A percentile compares a stretch with the other conserved stretches of the same genome.
These are phyloP conservation scores for Chorisops tibialis DNA, from an alignment of 2,888 invertebrate species.

Conservation along the genomic window DNA sequence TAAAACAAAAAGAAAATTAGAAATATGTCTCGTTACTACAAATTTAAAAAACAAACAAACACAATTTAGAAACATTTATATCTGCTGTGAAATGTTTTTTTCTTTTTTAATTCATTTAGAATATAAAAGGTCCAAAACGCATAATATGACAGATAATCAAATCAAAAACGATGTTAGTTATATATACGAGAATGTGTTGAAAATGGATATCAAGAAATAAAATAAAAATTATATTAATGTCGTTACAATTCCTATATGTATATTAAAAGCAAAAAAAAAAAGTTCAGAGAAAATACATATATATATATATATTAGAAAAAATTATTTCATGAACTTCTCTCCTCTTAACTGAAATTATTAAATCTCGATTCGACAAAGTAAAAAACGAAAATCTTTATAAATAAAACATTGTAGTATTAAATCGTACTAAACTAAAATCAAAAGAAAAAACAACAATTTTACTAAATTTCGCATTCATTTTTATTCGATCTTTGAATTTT, in stretches of 20 bases:
- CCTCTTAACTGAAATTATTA: no score
- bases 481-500: no score
- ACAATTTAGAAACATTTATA: neutral
- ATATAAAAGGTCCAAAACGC: constrained; percentile 14
- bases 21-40: neutral
- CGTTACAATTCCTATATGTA: constrained; percentile 10
- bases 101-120: neutral
- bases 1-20: neutral
- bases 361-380: no score
- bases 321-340: no score
- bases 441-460: no score
- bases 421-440: no score
- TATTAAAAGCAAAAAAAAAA: neutral
- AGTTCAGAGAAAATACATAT: no score
- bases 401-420: no score
- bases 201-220: neutral
- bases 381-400: no score
- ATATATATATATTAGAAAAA: no score
- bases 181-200: neutral
- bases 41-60: neutral
- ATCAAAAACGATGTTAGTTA: neutral
- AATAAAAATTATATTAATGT: constrained; percentile 6
- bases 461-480: no score
- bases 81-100: neutral
- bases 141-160: neutral